Conservation (phyloP, 2,888 invertebrate species). For the Tipula helvola region DNA sequence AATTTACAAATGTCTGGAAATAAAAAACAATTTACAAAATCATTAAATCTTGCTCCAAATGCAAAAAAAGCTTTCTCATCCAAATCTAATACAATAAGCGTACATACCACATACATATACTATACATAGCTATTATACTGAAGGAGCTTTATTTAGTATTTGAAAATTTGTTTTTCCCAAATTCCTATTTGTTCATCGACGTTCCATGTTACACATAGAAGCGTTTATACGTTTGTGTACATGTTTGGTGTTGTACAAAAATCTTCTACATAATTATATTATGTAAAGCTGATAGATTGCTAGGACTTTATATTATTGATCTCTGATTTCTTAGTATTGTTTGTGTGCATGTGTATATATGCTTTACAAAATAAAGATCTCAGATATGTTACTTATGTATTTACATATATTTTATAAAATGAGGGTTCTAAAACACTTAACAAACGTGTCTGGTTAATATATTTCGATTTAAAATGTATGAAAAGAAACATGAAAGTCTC, state of each 20-base stretch:
- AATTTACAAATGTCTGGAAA: background rate
- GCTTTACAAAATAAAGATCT: background rate
- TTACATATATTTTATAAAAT: background rate
- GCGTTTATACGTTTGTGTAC: no score
- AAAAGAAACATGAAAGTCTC: background rate
- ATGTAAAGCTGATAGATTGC: background rate
- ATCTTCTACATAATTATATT: background rate
- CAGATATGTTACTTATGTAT: background rate
- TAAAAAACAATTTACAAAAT: background rate
- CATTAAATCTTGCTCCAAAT: background rate
- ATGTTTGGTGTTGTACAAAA: background rate
- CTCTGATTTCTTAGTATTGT: background rate
- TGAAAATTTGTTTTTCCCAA: background rate
- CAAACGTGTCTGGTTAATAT: constrained; percentile 4
- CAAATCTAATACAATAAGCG: background rate
- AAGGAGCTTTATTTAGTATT: background rate
- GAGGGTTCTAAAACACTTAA: background rate
- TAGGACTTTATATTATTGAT: background rate
- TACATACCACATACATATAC: background rate
- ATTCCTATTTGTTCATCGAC: background rate
- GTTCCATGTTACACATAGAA: background rate
- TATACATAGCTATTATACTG: background rate
- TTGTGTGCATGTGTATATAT: background rate
- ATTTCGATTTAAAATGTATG: background rate
- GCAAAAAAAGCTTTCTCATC: background rate